Conservation (phyloP, 2,113 vertebrate species). For the Uropsilus gracilis region DNA sequence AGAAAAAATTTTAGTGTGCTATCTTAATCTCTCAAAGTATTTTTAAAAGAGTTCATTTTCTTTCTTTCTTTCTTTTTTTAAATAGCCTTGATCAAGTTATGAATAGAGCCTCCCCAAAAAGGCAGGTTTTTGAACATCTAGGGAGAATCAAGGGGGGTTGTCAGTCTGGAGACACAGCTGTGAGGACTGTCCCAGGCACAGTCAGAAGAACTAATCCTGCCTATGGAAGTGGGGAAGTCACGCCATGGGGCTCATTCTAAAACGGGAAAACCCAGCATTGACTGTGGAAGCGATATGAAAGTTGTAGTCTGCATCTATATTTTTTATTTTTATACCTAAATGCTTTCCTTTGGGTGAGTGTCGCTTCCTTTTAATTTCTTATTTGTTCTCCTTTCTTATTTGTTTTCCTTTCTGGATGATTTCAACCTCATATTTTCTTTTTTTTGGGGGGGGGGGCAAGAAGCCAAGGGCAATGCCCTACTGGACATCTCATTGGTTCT, state of each 20-base stretch:
- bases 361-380: not conserved
- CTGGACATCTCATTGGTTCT: not conserved
- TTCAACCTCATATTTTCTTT: not conserved
- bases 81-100: not conserved
- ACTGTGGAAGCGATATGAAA: not conserved
- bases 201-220: not conserved
- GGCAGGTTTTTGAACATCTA: not conserved
- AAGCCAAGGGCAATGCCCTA: not conserved
- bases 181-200: not conserved
- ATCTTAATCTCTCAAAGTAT: conserved; percentile 29
- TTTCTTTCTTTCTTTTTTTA: not conserved
- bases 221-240: not conserved
- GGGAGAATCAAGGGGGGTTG: not conserved
- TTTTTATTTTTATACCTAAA: not conserved
- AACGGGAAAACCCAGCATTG: not conserved
- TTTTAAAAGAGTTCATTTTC: not conserved
- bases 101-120: not conserved
- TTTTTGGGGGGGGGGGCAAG: not conserved
- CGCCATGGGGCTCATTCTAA: not conserved
- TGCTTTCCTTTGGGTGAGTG: not conserved
- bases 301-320: not conserved
- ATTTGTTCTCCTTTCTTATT: conserved; percentile 29
- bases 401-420: not conserved
- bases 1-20: conserved; percentile 27
- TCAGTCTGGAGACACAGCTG: not conserved